These are phyloP conservation scores for Linyphia triangularis DNA, from an alignment of 2,888 invertebrate genomes.

Conservation along the genomic window DNA sequence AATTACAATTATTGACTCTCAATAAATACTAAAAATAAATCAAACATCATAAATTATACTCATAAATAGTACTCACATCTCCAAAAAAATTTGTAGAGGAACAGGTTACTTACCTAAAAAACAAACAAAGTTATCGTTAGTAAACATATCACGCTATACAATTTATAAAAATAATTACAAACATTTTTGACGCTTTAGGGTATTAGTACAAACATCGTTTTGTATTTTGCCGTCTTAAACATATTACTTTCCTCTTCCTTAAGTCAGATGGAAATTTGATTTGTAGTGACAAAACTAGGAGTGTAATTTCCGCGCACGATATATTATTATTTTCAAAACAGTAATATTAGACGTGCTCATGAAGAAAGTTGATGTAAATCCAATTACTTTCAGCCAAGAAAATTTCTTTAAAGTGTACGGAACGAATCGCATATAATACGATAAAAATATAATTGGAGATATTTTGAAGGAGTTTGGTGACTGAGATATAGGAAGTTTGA, in stretches of 20 bases:
- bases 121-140: slow-evolving; percentile 8
- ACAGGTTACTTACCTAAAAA: slow-evolving; percentile 37
- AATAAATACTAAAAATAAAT: too few relatives aligned
- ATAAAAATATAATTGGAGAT: neutral
- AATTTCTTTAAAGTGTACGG: neutral
- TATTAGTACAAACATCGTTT: neutral
- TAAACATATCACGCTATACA: neutral
- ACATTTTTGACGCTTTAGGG: slow-evolving; percentile 13
- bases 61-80: neutral
- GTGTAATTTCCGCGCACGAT: neutral
- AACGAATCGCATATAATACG: neutral
- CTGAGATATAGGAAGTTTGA: too few relatives aligned
- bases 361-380: neutral
- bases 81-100: neutral
- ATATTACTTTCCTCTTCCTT: neutral
- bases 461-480: neutral
- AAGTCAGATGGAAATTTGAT: neutral
- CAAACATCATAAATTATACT: neutral
- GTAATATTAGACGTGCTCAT: neutral
- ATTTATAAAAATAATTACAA: slow-evolving; percentile 29
- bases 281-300: neutral
- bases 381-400: neutral
- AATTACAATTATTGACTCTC: too few relatives aligned
- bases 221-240: neutral
- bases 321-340: slow-evolving; percentile 2